Base-by-base conservation (phyloP, 2,888 invertebrate species). In the Atrina japonica region DNA sequence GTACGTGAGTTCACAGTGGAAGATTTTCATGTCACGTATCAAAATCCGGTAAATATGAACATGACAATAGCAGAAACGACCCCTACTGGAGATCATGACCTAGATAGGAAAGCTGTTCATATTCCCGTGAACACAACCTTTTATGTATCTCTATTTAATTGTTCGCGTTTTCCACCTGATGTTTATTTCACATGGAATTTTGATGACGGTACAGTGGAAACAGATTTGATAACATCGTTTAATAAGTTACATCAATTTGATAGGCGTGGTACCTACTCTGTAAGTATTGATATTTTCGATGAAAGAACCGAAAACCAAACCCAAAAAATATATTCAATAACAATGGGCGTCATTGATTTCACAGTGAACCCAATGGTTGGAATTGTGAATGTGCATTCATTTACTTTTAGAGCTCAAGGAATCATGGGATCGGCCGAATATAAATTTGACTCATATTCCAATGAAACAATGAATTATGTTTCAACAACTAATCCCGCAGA, bases 131-230 rank as follows among this genome's bases (percentile, higher is more conserved):
- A 50, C 49, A 49, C 49, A 0, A 40, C 6, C 11, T 66, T 66
- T 27, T 25, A 21, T 11, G 49, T 66, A 27, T 27, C 40, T 5
- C 49, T 66, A 7, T 49, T 58, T 16, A 49, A 58, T 9, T 66
- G 66, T 58, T 58, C 56, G 21, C 47, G 45, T 35, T 27, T 66
- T 16, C 66, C 66, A 7, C 40, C 58, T 7, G 35, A 41, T 35
- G 58, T 66, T 16, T 7, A 25, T 25, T 35, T 66, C n/a, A 21
- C n/a, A n/a, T 66, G 66, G 66, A 40, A 66, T n/a, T 66, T 66
- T 29, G 66, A n/a, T 9, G 58, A 47, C 3, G 50, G 50, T n/a
- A 49, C 16, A 2, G 27, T 40, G 23, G 49, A 30, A 50, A 9
- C 25, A 2, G 49, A 25, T 7, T 9, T 25, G 5, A 27, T 25